Evolutionary conservation across 2,888 invertebrate species (phyloP).

Genomic region (Itoplectis maculator): DNA sequence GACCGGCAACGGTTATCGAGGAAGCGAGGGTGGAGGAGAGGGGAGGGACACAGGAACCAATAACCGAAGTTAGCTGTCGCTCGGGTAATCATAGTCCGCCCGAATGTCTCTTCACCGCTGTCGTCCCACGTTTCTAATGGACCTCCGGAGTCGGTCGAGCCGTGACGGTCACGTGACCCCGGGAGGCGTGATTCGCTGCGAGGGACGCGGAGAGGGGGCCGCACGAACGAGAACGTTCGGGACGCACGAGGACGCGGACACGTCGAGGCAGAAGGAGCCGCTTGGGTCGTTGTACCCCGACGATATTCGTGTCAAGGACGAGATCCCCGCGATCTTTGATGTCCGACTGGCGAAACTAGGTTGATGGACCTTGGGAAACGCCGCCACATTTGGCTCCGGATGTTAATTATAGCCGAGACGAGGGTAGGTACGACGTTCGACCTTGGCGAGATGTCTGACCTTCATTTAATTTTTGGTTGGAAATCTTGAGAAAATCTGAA

Average conservation of each 20-base stretch:
- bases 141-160: slow-evolving; percentile 1
- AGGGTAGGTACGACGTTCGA: neutral
- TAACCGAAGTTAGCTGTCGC: slow-evolving; percentile 39
- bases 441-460: neutral
- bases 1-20: neutral
- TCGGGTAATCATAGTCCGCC: slow-evolving; percentile 15
- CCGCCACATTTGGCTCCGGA: neutral
- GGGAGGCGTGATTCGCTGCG: neutral
- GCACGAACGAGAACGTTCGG: neutral
- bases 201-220: neutral
- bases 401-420: neutral
- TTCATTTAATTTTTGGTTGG: neutral
- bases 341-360: slow-evolving; percentile 3
- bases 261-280: neutral
- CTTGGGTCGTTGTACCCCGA: slow-evolving; percentile 12
- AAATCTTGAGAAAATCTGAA: neutral
- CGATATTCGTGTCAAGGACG: slow-evolving; percentile 39
- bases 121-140: neutral
- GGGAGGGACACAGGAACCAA: slow-evolving; percentile 25
- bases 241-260: neutral
- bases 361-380: neutral
- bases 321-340: neutral
- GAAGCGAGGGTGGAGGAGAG: no score
- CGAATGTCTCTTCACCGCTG: neutral
- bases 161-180: neutral